A percentile compares a stretch with the other conserved stretches of the same genome.
Conservation (phyloP, 2,888 invertebrate species). For the Stramonita haemastoma region DNA sequence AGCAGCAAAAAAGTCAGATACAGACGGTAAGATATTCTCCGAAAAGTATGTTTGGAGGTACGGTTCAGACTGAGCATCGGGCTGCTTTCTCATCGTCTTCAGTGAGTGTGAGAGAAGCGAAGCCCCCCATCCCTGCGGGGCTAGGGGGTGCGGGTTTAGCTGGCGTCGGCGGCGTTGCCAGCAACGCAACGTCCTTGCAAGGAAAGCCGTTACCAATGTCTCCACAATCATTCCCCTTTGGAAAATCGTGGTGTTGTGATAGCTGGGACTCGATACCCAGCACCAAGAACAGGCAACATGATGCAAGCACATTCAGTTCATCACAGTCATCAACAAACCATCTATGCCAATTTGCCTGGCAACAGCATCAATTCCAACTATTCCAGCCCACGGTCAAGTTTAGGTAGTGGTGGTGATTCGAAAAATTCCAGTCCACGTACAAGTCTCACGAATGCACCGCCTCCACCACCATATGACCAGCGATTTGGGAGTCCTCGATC, state of each 20-base stretch:
- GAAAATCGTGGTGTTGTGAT: slow-evolving; percentile 60
- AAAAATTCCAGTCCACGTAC: slow-evolving; percentile 71
- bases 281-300: slow-evolving; percentile 47
- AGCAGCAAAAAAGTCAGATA: slow-evolving; percentile 47
- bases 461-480: slow-evolving; percentile 65
- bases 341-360: slow-evolving; percentile 47
- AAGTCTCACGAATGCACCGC: slow-evolving; percentile 64
- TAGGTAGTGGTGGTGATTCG: slow-evolving; percentile 70
- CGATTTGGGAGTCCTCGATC: slow-evolving; percentile 64
- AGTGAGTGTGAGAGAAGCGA: slow-evolving; percentile 48
- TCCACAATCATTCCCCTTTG: slow-evolving; percentile 22
- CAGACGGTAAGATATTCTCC: slow-evolving; percentile 48
- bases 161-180: slow-evolving; percentile 27
- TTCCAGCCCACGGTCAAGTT: slow-evolving; percentile 76
- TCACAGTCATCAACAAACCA: slow-evolving; percentile 45
- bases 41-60: slow-evolving; percentile 49
- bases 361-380: slow-evolving; percentile 51
- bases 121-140: slow-evolving; percentile 50
- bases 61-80: slow-evolving; percentile 46
- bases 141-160: slow-evolving; percentile 31
- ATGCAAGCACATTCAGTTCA: slow-evolving; percentile 51
- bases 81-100: slow-evolving; percentile 45
- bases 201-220: slow-evolving; percentile 42
- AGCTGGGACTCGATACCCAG: slow-evolving; percentile 56
- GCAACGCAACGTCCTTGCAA: slow-evolving; percentile 45